Percentiles rank a stretch among this genome's conserved stretches.
These are phyloP conservation scores for Ceuthmochares aereus DNA, from an alignment of 2,113 vertebrate genomes.

Conservation along the genomic window DNA sequence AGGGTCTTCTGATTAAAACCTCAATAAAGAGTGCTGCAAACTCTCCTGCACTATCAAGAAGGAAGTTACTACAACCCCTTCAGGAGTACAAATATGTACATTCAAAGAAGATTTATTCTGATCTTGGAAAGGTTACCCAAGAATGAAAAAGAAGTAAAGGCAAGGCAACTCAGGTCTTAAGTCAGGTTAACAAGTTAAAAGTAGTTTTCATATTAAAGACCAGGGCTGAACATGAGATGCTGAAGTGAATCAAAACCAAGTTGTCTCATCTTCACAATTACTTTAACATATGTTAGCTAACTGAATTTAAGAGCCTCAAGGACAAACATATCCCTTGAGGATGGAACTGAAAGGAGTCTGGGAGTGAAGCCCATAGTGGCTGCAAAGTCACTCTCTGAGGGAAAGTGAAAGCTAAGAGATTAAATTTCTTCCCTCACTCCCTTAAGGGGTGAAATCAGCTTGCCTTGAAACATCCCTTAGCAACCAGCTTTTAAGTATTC, in stretches of 20 bases:
- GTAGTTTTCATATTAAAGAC: neutral
- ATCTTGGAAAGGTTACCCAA: neutral
- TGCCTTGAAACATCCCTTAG: neutral
- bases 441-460: neutral
- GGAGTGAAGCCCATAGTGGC: neutral
- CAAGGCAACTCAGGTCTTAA: neutral
- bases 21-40: neutral
- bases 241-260: neutral
- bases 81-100: neutral
- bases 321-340: constrained; percentile 6
- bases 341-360: constrained; percentile 1
- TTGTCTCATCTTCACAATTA: neutral
- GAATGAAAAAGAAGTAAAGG: neutral
- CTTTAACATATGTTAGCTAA: neutral
- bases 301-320: neutral
- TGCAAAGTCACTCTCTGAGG: neutral
- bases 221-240: neutral
- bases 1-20: neutral
- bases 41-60: neutral
- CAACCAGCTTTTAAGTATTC: neutral
- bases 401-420: neutral
- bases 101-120: neutral
- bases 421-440: neutral
- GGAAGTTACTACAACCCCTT: neutral
- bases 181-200: neutral